Evolutionary conservation across 2,113 vertebrate species (phyloP).

Genomic region (Oxyura jamaicensis): DNA sequence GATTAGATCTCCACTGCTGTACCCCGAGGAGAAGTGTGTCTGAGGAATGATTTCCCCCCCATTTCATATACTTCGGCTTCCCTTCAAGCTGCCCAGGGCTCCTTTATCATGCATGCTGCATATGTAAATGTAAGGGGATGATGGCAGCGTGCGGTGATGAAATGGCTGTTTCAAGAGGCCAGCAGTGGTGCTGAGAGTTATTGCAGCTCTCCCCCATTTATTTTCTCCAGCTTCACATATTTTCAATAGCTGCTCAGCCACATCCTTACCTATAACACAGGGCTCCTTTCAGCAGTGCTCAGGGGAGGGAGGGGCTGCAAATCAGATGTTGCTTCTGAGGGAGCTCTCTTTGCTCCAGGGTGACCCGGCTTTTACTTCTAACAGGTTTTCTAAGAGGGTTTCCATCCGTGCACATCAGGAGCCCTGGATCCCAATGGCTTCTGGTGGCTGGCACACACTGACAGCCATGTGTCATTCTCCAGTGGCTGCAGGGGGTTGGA

Average conservation of each 20-base stretch:
- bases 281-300: constrained; percentile 65
- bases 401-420: constrained; percentile 1
- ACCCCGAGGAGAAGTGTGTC: neutral
- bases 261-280: constrained; percentile 74
- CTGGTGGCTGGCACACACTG: neutral
- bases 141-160: neutral
- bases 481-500: neutral
- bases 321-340: constrained; percentile 64
- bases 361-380: constrained; percentile 49
- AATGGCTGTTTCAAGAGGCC: constrained; percentile 58
- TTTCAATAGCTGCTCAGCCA: constrained; percentile 73
- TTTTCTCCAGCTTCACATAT: constrained; percentile 73
- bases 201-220: constrained; percentile 56
- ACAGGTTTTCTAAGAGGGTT: constrained; percentile 53
- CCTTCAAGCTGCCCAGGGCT: neutral
- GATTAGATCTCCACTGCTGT: neutral
- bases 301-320: constrained; percentile 43
- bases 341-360: constrained; percentile 51
- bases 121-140: neutral
- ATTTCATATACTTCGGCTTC: neutral
- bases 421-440: neutral
- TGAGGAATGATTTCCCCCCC: neutral
- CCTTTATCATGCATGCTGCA: accelerated
- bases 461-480: neutral
- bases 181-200: constrained; percentile 50